Base-by-base conservation (phyloP, 2,888 invertebrate species). In the Gerris lacustris region DNA sequence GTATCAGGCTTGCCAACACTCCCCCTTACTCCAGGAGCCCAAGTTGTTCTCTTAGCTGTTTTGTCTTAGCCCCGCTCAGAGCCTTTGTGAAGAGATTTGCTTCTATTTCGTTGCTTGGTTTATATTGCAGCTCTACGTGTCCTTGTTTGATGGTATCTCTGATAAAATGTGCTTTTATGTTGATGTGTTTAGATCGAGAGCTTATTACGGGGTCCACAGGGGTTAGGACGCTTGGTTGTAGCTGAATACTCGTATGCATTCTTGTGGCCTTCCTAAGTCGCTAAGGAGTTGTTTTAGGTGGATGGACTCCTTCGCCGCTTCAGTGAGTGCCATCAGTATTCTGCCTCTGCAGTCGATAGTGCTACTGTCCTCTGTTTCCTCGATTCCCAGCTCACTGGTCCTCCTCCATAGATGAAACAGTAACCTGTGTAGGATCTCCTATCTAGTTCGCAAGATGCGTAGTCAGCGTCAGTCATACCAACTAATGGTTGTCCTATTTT, bases 311-410 rank as follows among this genome's bases (percentile, higher is more conserved):
- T n/a, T 43, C 9, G n/a, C 67, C 15, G 43, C 44, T 11, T 18
- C 44, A 15, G 67, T 44, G 18, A 44, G 43, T 67, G 67, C 31
- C 18, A 67, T 44, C n/a, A n/a, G 44, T 67, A 67, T 43, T 67
- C 67, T 43, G 44, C 67, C 44, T 31, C 68, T 55, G n/a, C n/a
- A n/a, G n/a, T n/a, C n/a, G n/a, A n/a, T n/a, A n/a, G n/a, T n/a
- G n/a, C n/a, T n/a, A n/a, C n/a, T n/a, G n/a, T n/a, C n/a, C n/a
- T n/a, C n/a, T n/a, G n/a, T n/a, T n/a, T n/a, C n/a, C n/a, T n/a
- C n/a, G n/a, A n/a, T n/a, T n/a, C n/a, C n/a, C n/a, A n/a, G n/a
- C n/a, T n/a, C n/a, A n/a, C n/a, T n/a, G 55, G 9, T 55, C 55
- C 55, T 9, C 15, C n/a, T 55, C 55, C 55, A 7, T 55, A 55